phyloP scores from a whole-genome alignment of 1,140 invertebrate species.

The Drosophila malerkotliana region DNA sequence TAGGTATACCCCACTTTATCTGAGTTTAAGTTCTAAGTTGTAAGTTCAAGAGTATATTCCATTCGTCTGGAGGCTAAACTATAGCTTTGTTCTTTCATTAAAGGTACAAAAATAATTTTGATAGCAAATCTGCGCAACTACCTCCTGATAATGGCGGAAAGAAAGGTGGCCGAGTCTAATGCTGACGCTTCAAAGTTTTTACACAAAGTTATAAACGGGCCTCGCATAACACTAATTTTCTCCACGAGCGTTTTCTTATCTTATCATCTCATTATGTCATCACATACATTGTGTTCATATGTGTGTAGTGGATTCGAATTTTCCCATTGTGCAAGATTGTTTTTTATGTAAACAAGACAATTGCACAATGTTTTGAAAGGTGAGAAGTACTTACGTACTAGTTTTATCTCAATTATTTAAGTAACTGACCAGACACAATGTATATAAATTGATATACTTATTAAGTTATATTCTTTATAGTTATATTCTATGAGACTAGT shows the following conservation, averaged over 20 bases:
- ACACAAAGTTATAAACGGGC: conserved; percentile 1
- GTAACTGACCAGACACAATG: background rate
- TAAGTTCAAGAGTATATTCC: background rate
- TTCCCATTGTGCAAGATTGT: background rate
- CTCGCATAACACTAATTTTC: conserved; percentile 4
- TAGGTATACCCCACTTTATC: too few relatives aligned
- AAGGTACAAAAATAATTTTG: background rate
- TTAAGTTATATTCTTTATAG: background rate
- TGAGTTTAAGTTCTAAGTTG: too few relatives aligned
- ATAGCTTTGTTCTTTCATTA: background rate
- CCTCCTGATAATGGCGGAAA: background rate
- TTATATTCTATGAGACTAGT: background rate
- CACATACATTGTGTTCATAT: background rate
- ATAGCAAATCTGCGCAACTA: background rate
- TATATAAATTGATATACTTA: background rate
- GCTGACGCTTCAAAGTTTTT: background rate
- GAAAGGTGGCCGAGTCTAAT: background rate
- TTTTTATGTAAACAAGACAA: background rate
- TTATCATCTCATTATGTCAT: conserved; percentile 1
- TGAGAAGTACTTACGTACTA: background rate
- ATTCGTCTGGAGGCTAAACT: background rate
- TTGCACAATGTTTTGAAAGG: background rate
- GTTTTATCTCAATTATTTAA: background rate
- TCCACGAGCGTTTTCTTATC: background rate
- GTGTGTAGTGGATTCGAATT: background rate